These are phyloP conservation scores for Conus betulinus DNA, from an alignment of 1,140 invertebrate genomes.

Conservation along the genomic window DNA sequence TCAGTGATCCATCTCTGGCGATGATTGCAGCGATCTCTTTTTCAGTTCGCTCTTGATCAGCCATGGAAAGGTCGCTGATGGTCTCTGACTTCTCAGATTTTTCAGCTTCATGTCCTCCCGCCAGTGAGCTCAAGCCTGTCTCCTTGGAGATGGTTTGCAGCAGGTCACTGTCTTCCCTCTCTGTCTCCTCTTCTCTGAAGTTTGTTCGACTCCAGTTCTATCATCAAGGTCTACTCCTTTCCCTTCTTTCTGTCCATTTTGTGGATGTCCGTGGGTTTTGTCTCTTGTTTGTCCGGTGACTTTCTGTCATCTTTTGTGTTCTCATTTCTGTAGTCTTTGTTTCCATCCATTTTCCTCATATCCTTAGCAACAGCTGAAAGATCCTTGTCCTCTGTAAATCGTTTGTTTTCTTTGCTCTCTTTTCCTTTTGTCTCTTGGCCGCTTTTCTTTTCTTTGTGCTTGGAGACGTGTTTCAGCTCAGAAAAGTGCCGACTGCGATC, in stretches of 20 bases:
- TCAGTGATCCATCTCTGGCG: constrained; percentile 12
- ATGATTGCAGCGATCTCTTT: neutral
- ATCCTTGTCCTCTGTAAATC: too few relatives aligned
- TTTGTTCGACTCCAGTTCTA: too few relatives aligned
- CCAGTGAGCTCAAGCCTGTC: too few relatives aligned
- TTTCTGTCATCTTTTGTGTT: too few relatives aligned
- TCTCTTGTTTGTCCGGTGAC: too few relatives aligned
- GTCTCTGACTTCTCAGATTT: neutral
- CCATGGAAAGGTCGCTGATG: neutral
- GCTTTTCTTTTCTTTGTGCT: neutral
- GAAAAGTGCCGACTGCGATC: neutral
- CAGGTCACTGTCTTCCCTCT: neutral
- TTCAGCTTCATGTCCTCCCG: too few relatives aligned
- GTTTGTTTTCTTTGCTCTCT: neutral
- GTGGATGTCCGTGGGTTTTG: too few relatives aligned
- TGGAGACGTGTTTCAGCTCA: neutral
- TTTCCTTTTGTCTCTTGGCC: neutral
- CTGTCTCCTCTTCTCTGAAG: neutral
- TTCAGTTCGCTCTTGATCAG: neutral
- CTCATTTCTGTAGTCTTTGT: neutral
- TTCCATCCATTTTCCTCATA: neutral
- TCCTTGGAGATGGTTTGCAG: neutral
- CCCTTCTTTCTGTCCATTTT: too few relatives aligned
- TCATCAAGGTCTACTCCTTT: too few relatives aligned
- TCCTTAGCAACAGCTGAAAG: too few relatives aligned